phyloP scores from a whole-genome alignment of 2,797 vertebrate species.

The Kryptolebias ocellatus region DNA sequence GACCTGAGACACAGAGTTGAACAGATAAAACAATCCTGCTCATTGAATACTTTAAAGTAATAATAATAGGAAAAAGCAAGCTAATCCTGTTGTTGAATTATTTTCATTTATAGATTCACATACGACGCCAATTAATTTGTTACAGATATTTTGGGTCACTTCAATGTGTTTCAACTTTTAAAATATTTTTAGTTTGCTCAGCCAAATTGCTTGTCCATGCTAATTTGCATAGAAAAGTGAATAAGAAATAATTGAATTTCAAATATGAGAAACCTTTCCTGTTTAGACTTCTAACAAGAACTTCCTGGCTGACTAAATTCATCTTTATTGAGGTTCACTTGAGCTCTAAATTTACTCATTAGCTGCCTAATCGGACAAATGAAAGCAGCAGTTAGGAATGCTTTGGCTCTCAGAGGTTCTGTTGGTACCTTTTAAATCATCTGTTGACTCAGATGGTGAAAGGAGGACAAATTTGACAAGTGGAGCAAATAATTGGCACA shows the following conservation, averaged over 20 bases:
- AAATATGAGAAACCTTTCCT: slow-evolving; percentile 32
- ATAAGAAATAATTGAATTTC: slow-evolving; percentile 5
- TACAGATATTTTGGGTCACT: no score
- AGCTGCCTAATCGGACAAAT: slow-evolving; percentile 82
- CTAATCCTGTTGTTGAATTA: no score
- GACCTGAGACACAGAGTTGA: no score
- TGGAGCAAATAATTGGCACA: slow-evolving; percentile 81
- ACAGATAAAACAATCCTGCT: no score
- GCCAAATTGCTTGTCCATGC: not conserved
- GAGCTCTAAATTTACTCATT: slow-evolving; percentile 82
- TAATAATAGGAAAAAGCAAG: no score
- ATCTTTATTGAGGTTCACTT: slow-evolving; percentile 77
- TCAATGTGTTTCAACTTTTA: no score
- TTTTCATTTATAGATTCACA: no score
- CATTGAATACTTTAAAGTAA: no score
- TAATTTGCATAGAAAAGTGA: slow-evolving; percentile 1
- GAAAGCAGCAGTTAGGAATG: slow-evolving; percentile 74
- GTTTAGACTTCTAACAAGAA: slow-evolving; percentile 35
- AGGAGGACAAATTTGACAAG: slow-evolving; percentile 80
- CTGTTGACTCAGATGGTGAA: slow-evolving; percentile 70
- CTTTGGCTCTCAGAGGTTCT: slow-evolving; percentile 72
- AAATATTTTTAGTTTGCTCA: no score
- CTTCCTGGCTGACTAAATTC: slow-evolving; percentile 45
- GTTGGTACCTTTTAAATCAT: slow-evolving; percentile 81
- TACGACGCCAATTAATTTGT: no score